Evolutionary conservation across 2,113 vertebrate species (phyloP), one percentile per base, ranked within the genome.

Genomic region (Microtus oregoni): DNA sequence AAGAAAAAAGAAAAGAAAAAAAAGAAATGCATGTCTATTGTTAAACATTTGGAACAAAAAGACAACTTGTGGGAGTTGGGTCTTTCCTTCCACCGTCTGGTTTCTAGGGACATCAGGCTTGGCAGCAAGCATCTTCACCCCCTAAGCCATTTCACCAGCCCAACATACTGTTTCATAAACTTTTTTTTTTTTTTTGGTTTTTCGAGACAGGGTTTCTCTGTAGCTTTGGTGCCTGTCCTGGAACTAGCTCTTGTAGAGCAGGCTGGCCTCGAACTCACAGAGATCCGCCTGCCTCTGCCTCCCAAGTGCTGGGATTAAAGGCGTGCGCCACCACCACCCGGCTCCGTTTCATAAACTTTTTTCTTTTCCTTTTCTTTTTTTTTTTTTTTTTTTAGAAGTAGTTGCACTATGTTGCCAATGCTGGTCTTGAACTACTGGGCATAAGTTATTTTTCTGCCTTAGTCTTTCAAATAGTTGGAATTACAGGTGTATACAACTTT

Each of bases 21-120:
- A 50, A 50, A 50, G 50, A 50, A 50, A 50, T 50, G 50, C 19
- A 14, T 50, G 7, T 65, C 73, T 55, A 90, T 26, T 73, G 10
- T 55, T 76, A 96, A 97, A 94, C 47, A 92, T 70, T 44, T 63
- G 82, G 61, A 44, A 85, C 13, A 61, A 85, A 41, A 61, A 28
- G n/a, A 65, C 58, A 65, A 20, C 38, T 85, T 44, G 3, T 65
- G 61, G 38, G 26, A 85, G 26, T 30, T 85, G 61, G 82, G 63
- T 65, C 82, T 44, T 20, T 65, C 61, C 38, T 61, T 32, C 61
- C 7, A 85, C 61, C 8, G 10, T 20, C 24, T 85, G 38, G 26
- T 30, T 44, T 15, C 61, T 20, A 41, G 38, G 58, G 38, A 44
- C n/a, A 65, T 17, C 12, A 85, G 7, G 1, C 82, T 44, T 65